Evolutionary conservation across 2,888 invertebrate genomes (phyloP).

Genomic region (Lasioglossum marginatum): DNA sequence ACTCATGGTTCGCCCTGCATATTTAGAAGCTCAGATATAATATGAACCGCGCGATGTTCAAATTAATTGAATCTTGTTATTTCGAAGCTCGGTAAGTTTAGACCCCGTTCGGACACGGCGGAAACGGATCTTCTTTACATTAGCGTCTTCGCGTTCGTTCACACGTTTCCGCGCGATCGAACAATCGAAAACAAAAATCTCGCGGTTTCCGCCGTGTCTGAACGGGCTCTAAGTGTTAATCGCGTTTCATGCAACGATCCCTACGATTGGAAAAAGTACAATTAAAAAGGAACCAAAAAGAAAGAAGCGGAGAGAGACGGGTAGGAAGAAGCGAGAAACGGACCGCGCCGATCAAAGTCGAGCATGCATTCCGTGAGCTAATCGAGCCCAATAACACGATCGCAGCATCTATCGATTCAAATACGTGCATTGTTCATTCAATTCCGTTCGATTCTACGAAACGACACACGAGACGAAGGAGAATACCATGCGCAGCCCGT

Average conservation of each 20-base stretch:
- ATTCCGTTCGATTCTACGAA: conserved; percentile 44
- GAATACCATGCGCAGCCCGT: not conserved
- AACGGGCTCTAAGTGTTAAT: too few relatives aligned
- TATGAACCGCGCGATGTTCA: too few relatives aligned
- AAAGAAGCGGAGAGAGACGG: not conserved
- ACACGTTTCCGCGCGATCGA: too few relatives aligned
- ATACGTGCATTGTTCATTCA: conserved; percentile 46
- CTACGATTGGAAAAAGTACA: not conserved
- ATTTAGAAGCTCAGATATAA: too few relatives aligned
- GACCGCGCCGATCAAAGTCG: conserved; percentile 18
- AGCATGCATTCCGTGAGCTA: conserved; percentile 7
- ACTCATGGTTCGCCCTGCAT: too few relatives aligned
- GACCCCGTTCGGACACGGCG: too few relatives aligned
- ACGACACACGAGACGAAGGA: not conserved
- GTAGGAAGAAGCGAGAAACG: not conserved
- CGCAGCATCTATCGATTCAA: conserved; percentile 39
- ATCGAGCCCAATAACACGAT: not conserved
- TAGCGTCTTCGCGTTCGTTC: too few relatives aligned
- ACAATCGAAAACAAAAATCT: too few relatives aligned
- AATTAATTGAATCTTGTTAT: too few relatives aligned
- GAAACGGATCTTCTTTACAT: too few relatives aligned
- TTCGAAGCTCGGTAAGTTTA: too few relatives aligned
- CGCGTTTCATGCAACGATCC: not conserved
- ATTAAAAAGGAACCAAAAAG: not conserved
- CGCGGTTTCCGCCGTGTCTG: too few relatives aligned